Evolutionary conservation across 2,888 invertebrate species (phyloP), one percentile per base, ranked within the genome.

Genomic region (Allygus modestus): DNA sequence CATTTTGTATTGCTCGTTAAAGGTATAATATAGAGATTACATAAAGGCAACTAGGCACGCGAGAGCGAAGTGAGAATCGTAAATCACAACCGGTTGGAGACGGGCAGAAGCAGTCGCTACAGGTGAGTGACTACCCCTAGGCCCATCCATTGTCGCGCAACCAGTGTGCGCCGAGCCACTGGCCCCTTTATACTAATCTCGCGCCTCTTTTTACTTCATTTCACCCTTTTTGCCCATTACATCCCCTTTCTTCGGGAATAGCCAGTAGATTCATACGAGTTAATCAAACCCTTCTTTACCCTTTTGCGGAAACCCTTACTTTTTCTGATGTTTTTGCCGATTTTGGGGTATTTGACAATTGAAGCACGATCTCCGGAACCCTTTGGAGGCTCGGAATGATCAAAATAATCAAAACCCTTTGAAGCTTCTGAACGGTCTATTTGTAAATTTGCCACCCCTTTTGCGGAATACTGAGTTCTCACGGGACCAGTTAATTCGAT

Each of bases 211-310:
- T 79, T 79, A 54, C 79, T 79, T 75, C 83, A 83, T 84, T 84
- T 84, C 69, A 84, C 77, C 84, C 84, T 79, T 81, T 84, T 84
- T 61, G n/a, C 41, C 20, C 84, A 79, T 28, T 61, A 46, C 17
- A 58, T 77, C 46, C 37, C 54, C 71, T 71, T 84, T 81, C 84
- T 69, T 43, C 23, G 28, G 81, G 79, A 79, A 79, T 79, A 20
- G 58, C 58, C 79, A 58, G 54, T 58, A 79, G 58, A 79, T 79
- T 58, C 75, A 28, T 28, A 83, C 71, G 46, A 83, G 83, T 83
- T 83, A 83, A 83, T 83, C 83, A 83, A 83, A 83, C 75, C 58
- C 83, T 75, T 82, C 82, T 83, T 83, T 58, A 75, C 73, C 75
- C 83, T 58, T 73, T 83, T 83, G 58, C 75, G 83, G 83, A 83